Evolutionary conservation across 2,888 invertebrate species (phyloP), one percentile per base, ranked within the genome.

Genomic region (Chrysotoxum bicinctum): DNA sequence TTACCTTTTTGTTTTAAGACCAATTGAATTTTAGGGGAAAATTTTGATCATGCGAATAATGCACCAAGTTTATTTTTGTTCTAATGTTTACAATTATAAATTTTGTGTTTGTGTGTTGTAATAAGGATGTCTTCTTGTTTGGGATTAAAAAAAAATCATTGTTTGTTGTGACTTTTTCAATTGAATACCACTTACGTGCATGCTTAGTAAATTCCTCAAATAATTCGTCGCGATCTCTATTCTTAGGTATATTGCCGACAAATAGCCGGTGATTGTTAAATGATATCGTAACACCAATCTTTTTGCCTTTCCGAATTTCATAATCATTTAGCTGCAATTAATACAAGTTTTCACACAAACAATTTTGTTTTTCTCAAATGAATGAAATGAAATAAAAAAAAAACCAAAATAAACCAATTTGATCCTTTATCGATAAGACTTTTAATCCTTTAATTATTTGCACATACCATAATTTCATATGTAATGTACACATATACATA

Each of bases 161-260:
- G 80, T 78, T 87, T 88, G 48, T 88, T 87, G 85, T 87, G 87
- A 87, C 79, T 87, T 89, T 87, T 89, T 89, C 23, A 12, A 88
- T 88, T 87, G 87, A 87, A 87, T 89, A 91, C 90, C 91, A 97
- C 97, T 97, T 97, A 98, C 98, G 98, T 97, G 98, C 98, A 95
- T 98, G 97, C 95, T 98, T 98, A 94, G 97, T 95, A 96, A 98
- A 98, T 95, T 98, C 98, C 96, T 98, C 98, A 95, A 97, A 96
- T 94, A 98, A 97, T 96, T 98, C 98, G 94, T 98, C 98, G 95
- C 96, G 97, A 96, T 98, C 97, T 96, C 98, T 98, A 96, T 97
- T 98, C 96, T 98, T 98, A 95, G 98, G 98, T 96, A 98, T 98
- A 97, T 98, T 98, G 94, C 98, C 98, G 95, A 98, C 98, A 97